Conservation (phyloP, 2,888 invertebrate species). For the Chorisops tibialis region DNA sequence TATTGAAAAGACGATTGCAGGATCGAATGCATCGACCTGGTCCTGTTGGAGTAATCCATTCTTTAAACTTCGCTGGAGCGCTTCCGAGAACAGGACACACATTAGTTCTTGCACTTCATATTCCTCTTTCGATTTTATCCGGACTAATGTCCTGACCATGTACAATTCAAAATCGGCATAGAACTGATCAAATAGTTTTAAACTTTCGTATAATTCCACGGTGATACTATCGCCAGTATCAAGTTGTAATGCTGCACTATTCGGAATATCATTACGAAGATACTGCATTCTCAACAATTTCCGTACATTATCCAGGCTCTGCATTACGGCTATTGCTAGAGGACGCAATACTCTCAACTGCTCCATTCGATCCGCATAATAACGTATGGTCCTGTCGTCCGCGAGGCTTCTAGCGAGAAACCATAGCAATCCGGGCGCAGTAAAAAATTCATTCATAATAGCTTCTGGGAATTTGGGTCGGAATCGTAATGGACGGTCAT, state of each 20-base stretch:
- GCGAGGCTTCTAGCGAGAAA: conserved; percentile 99
- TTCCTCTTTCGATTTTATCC: conserved; percentile 93
- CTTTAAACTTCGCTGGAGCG: conserved; percentile 79
- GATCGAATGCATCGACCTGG: conserved; percentile 93
- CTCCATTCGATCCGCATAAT: too few relatives aligned
- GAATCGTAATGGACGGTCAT: conserved; percentile 86
- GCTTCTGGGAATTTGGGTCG: conserved; percentile 98
- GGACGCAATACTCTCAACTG: conserved; percentile 97
- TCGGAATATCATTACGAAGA: conserved; percentile 62
- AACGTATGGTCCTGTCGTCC: conserved; percentile 96
- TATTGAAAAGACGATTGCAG: conserved; percentile 97
- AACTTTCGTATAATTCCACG: conserved; percentile 73
- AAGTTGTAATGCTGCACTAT: conserved; percentile 55
- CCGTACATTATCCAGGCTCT: conserved; percentile 89
- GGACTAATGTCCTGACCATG: conserved; percentile 99
- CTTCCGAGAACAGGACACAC: conserved; percentile 95
- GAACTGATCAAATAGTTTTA: conserved; percentile 87
- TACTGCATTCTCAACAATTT: conserved; percentile 87
- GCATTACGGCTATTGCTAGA: conserved; percentile 90
- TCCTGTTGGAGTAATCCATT: conserved; percentile 81
- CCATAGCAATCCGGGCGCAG: conserved; percentile 98
- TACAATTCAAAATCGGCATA: conserved; percentile 98
- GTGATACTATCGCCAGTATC: conserved; percentile 62
- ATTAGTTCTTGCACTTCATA: conserved; percentile 96
- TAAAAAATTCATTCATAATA: conserved; percentile 94